Percentiles rank a stretch among this genome's conserved stretches.
phyloP scores from a whole-genome alignment of 2,888 invertebrate genomes.

The Adelognathus sp. region DNA sequence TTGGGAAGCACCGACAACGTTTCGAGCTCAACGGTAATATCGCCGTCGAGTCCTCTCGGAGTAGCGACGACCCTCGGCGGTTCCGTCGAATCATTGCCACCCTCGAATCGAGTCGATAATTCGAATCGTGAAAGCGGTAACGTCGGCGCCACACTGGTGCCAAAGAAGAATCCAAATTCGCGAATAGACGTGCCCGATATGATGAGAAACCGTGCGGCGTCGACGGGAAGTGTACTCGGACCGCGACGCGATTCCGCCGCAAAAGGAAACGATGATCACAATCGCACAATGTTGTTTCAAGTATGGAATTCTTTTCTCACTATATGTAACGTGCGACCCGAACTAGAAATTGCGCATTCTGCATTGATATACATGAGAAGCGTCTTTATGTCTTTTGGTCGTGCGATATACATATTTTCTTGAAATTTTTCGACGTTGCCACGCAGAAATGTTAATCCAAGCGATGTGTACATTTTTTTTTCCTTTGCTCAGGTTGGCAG shows the following conservation, averaged over 20 bases:
- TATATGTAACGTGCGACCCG: not conserved
- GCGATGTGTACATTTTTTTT: not conserved
- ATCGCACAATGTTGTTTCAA: conserved; percentile 96
- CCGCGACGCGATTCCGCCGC: conserved; percentile 73
- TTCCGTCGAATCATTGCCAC: conserved; percentile 75
- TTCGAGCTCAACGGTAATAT: conserved; percentile 75
- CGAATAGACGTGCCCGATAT: conserved; percentile 75
- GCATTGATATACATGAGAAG: too few relatives aligned
- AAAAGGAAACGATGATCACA: conserved; percentile 85
- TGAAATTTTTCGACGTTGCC: not conserved
- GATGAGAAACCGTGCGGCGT: conserved; percentile 81
- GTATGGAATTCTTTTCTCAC: conserved; percentile 80
- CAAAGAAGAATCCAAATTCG: conserved; percentile 65
- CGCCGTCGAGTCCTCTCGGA: conserved; percentile 73
- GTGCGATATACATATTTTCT: too few relatives aligned
- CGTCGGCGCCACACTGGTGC: conserved; percentile 52
- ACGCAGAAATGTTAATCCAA: too few relatives aligned
- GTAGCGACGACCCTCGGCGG: conserved; percentile 68
- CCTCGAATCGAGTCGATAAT: conserved; percentile 66
- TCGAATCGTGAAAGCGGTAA: conserved; percentile 60
- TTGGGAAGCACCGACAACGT: conserved; percentile 77
- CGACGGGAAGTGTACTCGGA: conserved; percentile 79
- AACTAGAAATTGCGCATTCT: too few relatives aligned
- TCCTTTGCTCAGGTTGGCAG: conserved; percentile 87
- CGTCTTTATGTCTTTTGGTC: too few relatives aligned